Conservation (phyloP, 1,140 invertebrate genomes). For the Harpegnathos saltator region DNA sequence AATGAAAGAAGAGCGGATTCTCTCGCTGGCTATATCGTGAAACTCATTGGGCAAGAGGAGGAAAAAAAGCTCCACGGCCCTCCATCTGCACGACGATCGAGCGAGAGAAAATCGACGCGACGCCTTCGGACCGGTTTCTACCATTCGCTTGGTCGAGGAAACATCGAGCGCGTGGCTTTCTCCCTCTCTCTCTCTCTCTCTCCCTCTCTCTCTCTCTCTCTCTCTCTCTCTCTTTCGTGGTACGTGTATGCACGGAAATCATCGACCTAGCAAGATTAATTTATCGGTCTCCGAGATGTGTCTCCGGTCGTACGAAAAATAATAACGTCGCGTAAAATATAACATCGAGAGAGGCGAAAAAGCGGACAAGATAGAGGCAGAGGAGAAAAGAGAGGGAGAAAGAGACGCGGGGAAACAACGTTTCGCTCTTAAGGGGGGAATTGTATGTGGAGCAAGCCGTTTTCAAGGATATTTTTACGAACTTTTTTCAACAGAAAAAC, state of each 20-base stretch:
- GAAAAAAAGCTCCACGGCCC: no score
- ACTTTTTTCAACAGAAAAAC: no score
- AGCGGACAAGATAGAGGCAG: background rate
- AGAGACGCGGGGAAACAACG: constrained; percentile 1
- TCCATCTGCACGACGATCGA: background rate
- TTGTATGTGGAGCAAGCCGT: no score
- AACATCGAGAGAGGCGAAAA: background rate
- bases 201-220: no score
- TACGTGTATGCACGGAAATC: background rate
- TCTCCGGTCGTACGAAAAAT: constrained; percentile 25
- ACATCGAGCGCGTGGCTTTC: no score
- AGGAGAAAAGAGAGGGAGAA: background rate
- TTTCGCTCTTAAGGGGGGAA: no score
- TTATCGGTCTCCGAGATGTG: constrained; percentile 14
- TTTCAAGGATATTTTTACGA: no score
- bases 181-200: no score
- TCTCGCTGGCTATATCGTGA: no score
- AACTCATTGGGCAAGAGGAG: no score
- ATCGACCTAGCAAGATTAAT: constrained; percentile 28
- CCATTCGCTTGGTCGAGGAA: background rate
- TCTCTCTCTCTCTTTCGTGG: no score
- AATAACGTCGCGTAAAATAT: constrained; percentile 14
- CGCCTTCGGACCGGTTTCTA: background rate
- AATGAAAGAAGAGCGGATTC: no score
- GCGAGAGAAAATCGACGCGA: background rate